These are phyloP conservation scores for Diplodus puntazzo DNA, from an alignment of 2,797 vertebrate species.

Conservation along the genomic window DNA sequence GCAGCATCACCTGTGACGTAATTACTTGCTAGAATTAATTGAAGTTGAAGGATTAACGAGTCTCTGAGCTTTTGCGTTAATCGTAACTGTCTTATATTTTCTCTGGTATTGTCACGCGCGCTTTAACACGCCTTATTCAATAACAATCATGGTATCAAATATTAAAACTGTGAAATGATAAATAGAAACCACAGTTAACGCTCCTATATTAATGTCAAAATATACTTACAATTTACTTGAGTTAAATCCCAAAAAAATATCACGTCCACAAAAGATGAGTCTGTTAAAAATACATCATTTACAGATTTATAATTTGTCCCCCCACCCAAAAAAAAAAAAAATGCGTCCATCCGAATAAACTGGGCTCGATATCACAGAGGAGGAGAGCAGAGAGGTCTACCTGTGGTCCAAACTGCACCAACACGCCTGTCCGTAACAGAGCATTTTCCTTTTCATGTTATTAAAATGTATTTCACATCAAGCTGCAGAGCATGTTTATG, in stretches of 20 bases:
- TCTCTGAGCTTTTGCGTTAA: not conserved
- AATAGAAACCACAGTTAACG: not conserved
- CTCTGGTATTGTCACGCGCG: not conserved
- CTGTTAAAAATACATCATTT: not conserved
- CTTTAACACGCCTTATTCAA: not conserved
- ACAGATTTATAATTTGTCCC: not conserved
- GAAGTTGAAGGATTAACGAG: not conserved
- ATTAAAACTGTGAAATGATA: not conserved
- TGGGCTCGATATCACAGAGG: constrained; percentile 27
- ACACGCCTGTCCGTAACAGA: not conserved
- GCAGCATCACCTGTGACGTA: not conserved
- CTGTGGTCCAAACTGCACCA: not conserved
- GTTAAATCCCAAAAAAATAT: constrained; percentile 4
- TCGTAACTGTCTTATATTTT: not conserved
- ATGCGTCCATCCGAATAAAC: constrained; percentile 23
- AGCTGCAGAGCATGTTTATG: not conserved
- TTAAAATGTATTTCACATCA: not conserved
- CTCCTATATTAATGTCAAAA: not conserved
- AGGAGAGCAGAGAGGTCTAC: constrained; percentile 1
- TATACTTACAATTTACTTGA: constrained; percentile 36
- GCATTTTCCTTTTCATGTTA: not conserved
- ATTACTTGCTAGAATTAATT: not conserved
- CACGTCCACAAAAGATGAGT: not conserved
- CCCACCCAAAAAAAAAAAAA: not conserved
- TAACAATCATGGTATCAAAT: not conserved